Evolutionary conservation across 2,888 invertebrate species (phyloP).

Genomic region (Elaeidobius kamerunicus): DNA sequence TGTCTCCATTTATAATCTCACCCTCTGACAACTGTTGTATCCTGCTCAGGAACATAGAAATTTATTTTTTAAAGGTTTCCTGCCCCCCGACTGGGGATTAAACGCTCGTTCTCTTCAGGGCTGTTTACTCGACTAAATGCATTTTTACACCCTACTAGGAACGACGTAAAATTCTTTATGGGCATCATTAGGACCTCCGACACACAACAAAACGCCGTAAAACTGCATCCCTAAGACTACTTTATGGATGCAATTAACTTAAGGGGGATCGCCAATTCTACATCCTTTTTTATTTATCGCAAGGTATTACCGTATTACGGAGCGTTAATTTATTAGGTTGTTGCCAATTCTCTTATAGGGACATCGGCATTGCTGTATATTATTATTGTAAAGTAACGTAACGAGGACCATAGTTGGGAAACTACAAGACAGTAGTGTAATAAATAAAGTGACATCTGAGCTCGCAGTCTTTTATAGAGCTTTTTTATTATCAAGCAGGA

Average conservation of each 20-base stretch:
- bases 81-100: background rate
- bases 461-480: too few species aligned
- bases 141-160: constrained; percentile 18
- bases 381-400: background rate
- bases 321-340: background rate
- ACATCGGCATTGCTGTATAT: too few species aligned
- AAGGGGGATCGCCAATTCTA: constrained; percentile 22
- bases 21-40: too few species aligned
- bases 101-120: background rate
- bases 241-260: constrained; percentile 32
- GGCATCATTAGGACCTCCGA: constrained; percentile 22
- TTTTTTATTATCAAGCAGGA: too few species aligned
- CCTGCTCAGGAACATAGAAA: background rate
- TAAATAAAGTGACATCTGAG: too few species aligned
- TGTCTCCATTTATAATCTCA: background rate
- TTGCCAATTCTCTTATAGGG: background rate
- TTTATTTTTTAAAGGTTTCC: constrained; percentile 1
- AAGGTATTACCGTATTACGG: constrained; percentile 11
- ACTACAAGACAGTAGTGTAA: background rate
- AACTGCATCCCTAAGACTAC: constrained; percentile 25
- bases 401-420: background rate
- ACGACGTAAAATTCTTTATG: constrained; percentile 25
- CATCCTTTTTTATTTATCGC: constrained; percentile 25
- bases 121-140: constrained; percentile 13
- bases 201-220: constrained; percentile 26